Conservation (phyloP, 2,113 vertebrate genomes). For the Marmota flaviventris region DNA sequence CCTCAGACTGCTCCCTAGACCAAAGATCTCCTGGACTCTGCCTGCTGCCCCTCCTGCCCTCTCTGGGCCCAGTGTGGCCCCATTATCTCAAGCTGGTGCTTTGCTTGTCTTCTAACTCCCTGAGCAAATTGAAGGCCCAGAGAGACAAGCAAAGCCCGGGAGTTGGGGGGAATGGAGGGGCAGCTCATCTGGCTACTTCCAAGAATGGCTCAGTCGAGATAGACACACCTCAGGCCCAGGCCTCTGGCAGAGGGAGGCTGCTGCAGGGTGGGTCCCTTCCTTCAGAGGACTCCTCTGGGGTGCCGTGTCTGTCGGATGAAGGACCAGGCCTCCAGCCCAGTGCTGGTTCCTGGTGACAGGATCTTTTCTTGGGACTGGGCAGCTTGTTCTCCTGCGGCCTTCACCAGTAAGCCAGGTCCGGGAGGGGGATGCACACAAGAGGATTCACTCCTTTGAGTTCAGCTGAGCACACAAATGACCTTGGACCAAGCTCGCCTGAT, state of each 20-base stretch:
- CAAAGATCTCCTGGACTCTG: not conserved
- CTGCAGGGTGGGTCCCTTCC: not conserved
- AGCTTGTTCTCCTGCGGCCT: not conserved
- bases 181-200: constrained; percentile 10
- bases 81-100: constrained; percentile 70
- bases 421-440: not conserved
- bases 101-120: constrained; percentile 70
- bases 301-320: not conserved
- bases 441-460: not conserved
- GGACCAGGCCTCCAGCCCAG: not conserved
- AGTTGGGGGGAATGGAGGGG: not conserved
- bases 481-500: not conserved
- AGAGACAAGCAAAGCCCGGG: constrained; percentile 63
- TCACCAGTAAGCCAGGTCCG: not conserved
- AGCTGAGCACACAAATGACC: not conserved
- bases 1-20: not conserved
- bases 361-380: not conserved
- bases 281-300: not conserved
- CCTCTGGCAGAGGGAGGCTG: not conserved
- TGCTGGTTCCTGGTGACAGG: not conserved
- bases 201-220: constrained; percentile 24
- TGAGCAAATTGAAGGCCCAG: constrained; percentile 72
- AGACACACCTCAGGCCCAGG: not conserved
- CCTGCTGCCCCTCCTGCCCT: not conserved
- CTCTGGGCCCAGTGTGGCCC: not conserved